A percentile compares a stretch with the other conserved stretches of the same genome.
Evolutionary conservation across 2,888 invertebrate genomes (phyloP).

Genomic region (Pediacus dermestoides): DNA sequence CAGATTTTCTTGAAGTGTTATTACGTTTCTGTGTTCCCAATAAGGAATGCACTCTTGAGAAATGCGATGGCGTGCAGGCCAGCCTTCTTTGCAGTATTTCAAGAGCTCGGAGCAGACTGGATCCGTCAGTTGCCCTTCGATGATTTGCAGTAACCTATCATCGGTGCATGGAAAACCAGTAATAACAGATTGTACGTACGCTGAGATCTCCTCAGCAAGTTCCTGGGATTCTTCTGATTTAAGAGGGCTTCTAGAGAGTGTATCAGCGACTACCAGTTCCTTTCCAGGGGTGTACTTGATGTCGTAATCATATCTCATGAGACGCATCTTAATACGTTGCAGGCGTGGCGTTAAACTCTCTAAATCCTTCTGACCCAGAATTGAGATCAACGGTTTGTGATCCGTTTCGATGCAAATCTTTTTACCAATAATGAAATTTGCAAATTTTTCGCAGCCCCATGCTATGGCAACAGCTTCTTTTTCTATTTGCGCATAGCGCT

Average conservation of each 20-base stretch:
- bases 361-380: conserved; percentile 28
- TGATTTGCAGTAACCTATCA: conserved; percentile 9
- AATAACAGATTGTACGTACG: conserved; percentile 11
- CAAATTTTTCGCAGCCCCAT: conserved; percentile 25
- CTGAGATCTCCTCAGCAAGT: conserved; percentile 9
- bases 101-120: not conserved
- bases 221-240: not conserved
- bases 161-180: conserved; percentile 6
- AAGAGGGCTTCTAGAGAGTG: conserved; percentile 5
- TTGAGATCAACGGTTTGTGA: conserved; percentile 31
- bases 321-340: conserved; percentile 15
- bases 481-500: conserved; percentile 30
- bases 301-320: too few species aligned
- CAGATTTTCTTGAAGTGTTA: not conserved
- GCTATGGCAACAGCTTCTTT: conserved; percentile 29
- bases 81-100: conserved; percentile 8
- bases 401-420: conserved; percentile 26
- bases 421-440: conserved; percentile 27
- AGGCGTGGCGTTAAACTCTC: conserved; percentile 10
- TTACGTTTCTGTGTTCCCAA: conserved; percentile 4
- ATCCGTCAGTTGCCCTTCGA: conserved; percentile 10
- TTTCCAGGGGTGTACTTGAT: conserved; percentile 11
- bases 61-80: conserved; percentile 6
- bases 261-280: conserved; percentile 15
- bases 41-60: conserved; percentile 5